Percentiles rank a stretch among this genome's conserved stretches.
Evolutionary conservation across 2,113 vertebrate species (phyloP).

Genomic region (Regulus satrapa): DNA sequence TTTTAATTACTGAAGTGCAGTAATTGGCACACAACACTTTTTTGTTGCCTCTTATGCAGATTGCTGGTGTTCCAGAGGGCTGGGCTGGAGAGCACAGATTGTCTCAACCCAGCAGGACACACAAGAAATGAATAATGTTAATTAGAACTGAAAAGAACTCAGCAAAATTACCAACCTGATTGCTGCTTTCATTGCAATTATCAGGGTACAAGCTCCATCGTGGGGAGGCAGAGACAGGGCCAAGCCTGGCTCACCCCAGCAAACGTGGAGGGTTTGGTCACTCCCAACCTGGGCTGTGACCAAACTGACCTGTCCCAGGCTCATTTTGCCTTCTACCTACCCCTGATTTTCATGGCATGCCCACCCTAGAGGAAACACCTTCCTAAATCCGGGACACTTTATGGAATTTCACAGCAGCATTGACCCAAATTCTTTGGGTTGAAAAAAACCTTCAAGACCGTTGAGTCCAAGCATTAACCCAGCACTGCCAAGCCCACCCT

Average conservation of each 20-base stretch:
- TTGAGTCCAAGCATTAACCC: background rate
- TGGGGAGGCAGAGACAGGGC: background rate
- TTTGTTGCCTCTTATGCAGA: conserved; percentile 40
- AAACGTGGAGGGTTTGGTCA: background rate
- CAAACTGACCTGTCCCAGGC: background rate
- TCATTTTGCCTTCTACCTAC: background rate
- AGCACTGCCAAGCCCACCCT: background rate
- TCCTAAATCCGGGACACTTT: background rate
- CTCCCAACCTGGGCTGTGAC: background rate
- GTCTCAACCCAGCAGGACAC: conserved; percentile 63
- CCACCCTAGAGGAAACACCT: background rate
- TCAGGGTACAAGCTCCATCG: background rate
- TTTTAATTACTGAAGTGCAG: conserved; percentile 31
- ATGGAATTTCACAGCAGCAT: accelerated
- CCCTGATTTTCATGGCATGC: background rate
- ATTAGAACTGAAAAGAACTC: conserved; percentile 60
- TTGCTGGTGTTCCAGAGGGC: conserved; percentile 36
- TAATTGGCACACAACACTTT: conserved; percentile 12
- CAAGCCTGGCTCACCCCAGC: background rate
- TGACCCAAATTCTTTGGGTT: background rate
- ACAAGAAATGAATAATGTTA: conserved; percentile 64
- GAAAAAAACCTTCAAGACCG: background rate
- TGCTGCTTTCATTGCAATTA: conserved; percentile 29
- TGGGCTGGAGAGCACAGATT: conserved; percentile 48
- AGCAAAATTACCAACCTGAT: conserved; percentile 54